Base-by-base conservation (phyloP, 2,888 invertebrate species). In the Xestia c-nigrum region DNA sequence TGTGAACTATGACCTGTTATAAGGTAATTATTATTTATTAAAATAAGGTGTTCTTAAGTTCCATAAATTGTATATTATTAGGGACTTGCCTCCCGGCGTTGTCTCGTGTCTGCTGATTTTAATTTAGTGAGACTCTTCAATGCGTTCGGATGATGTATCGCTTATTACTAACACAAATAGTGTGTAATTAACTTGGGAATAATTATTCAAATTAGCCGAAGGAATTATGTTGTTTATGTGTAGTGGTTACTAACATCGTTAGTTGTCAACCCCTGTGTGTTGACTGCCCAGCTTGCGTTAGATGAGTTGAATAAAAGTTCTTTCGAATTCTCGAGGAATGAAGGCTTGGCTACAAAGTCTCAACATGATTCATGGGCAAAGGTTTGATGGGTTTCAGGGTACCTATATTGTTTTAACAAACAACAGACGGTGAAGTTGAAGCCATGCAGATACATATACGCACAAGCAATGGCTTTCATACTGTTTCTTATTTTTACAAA, bases 1-100 rank as follows among this genome's bases (percentile, higher is more conserved):
- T 24, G 81, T 92, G 93, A 92, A 90, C 94, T 93, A 84, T 92
- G 92, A 93, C 93, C 89, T 50, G 43, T 7, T 24, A 47, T 68
- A 71, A 66, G 64, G 73, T 80, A 83, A 83, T 85, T 81, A 84
- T 85, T 85, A 85, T 83, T 83, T 82, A 81, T 88, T 83, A 78
- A 86, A 88, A 87, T 75, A 83, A 79, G 74, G 74, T 80, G 64
- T 83, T 83, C 70, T 63, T 52, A 59, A 63, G 69, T 76, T 83
- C 64, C 80, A 86, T 88, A 88, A 87, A 86, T 87, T 82, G 76
- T 76, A 72, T 31, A 66, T 81, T 81, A 88, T 81, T 85, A 84
- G 71, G 47, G 38, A 68, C 21, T 78, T 66, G 79, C 70, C 88
- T 75, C 43, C 52, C 72, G 85, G 87, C 88, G 72, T n/a, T 80